Evolutionary conservation across 2,113 vertebrate genomes (phyloP), one percentile per base, ranked within the genome.

Genomic region (Falcunculus frontatus): DNA sequence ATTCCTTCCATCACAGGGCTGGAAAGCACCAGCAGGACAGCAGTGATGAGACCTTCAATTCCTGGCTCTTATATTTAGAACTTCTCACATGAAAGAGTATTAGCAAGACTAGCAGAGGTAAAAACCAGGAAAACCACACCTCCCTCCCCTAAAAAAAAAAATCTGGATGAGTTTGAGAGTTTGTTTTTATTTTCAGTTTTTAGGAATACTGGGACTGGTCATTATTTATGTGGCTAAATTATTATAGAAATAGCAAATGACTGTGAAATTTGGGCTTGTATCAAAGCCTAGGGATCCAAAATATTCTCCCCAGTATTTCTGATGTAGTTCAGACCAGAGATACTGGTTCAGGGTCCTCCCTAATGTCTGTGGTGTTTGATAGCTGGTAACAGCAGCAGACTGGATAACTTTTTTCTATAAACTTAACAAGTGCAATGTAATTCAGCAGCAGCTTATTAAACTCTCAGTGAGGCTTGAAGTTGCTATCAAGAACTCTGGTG

Each of bases 391-490:
- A 77, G 50, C 72, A 88, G 46, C 72, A 80, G 68, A 53, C 37
- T 55, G 79, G 73, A 16, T 77, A 67, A 57, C 15, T 67, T 91
- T 39, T 68, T 77, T 16, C 78, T 53, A 53, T 92, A 69, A 94
- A 81, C 67, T 74, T 81, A 74, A 67, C 26, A 86, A 46, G 42
- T 90, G 60, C 68, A 87, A 20, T 22, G 62, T 68, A 96, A 90
- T 84, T 92, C 63, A 90, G 67, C 42, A 78, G 73, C 90, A 94
- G 70, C n/a, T 93, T 91, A 90, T 85, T 87, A 84, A 93, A 90
- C 60, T 46, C 72, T 50, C 72, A 77, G 72, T 29, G 62, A 94
- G 68, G 79, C 85, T 60, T 83, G 90, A 92, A n/a, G 83, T 5
- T 52, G 59, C 30, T 55, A 20, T 57, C 88, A 90, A 75, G 86